These are phyloP conservation scores for Arbacia lixula DNA, from an alignment of 53 echinoderm and acorn worm genomes.

Conservation along the genomic window DNA sequence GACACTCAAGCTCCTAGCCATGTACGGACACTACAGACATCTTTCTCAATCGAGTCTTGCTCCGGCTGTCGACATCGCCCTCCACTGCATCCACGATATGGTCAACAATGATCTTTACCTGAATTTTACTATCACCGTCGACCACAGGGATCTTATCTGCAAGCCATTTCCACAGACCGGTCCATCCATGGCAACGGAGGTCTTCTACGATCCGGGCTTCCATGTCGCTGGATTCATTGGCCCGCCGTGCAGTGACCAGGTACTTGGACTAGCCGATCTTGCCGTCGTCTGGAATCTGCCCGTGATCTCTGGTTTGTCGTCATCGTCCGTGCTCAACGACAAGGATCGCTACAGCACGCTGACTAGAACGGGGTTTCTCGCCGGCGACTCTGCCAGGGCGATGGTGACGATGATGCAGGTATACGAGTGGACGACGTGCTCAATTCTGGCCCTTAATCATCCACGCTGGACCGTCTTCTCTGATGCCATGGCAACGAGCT, in stretches of 20 bases:
- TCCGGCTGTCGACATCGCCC: conserved; percentile 21
- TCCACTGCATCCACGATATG: conserved; percentile 2
- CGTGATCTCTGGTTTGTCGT: conserved; percentile 30
- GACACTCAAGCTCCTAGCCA: too few relatives aligned
- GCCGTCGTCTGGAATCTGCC: conserved; percentile 49
- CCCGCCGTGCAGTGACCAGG: conserved; percentile 48
- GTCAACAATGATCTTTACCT: conserved; percentile 2
- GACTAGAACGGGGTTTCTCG: conserved; percentile 15
- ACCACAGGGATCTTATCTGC: conserved; percentile 11
- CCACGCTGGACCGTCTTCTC: conserved; percentile 24
- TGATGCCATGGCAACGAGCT: neutral
- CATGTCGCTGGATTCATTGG: conserved; percentile 47
- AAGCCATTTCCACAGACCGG: conserved; percentile 9
- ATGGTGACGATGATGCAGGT: neutral
- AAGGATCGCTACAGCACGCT: conserved; percentile 29
- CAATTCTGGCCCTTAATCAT: conserved; percentile 4
- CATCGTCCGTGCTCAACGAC: conserved; percentile 33
- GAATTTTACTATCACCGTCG: conserved; percentile 7
- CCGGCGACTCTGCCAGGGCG: conserved; percentile 20
- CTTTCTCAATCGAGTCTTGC: conserved; percentile 23
- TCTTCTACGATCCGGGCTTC: conserved; percentile 2
- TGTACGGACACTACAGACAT: conserved; percentile 32
- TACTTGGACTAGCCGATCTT: conserved; percentile 10
- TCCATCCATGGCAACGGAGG: conserved; percentile 33
- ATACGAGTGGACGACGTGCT: conserved; percentile 12